Percentiles rank a stretch among this genome's conserved stretches.
Conservation (phyloP, 2,888 invertebrate species). For the Chloromyia formosa region DNA sequence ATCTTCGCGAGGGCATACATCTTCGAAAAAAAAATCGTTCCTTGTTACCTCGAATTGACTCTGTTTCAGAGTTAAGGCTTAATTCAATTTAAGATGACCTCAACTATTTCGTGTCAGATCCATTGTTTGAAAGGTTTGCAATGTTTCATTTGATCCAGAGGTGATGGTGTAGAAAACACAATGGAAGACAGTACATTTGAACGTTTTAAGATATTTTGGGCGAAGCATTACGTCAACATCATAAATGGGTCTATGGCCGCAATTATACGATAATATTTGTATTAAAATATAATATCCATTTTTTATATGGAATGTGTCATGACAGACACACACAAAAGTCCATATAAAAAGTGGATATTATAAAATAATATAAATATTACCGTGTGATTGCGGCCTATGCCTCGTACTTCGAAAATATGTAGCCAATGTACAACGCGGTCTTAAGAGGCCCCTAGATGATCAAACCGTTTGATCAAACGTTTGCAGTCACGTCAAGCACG, state of each 20-base stretch:
- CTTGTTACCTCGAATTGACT: constrained; percentile 10
- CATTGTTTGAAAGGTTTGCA: constrained; percentile 40
- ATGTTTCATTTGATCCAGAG: constrained; percentile 40
- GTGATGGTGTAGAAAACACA: constrained; percentile 31
- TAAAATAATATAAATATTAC: too few relatives aligned
- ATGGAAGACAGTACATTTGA: background rate
- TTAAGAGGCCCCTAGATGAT: too few relatives aligned
- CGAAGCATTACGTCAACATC: constrained; percentile 1
- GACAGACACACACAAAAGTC: too few relatives aligned
- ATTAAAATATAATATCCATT: too few relatives aligned
- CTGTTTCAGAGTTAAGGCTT: constrained; percentile 36
- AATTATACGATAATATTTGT: too few relatives aligned
- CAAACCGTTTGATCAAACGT: too few relatives aligned
- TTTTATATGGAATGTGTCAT: too few relatives aligned
- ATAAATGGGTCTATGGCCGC: background rate
- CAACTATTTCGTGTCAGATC: constrained; percentile 33
- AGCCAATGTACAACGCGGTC: too few relatives aligned
- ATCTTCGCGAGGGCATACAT: constrained; percentile 41
- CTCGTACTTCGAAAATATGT: too few relatives aligned
- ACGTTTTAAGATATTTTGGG: background rate
- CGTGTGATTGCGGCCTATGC: too few relatives aligned
- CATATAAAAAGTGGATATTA: too few relatives aligned
- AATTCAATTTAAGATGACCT: constrained; percentile 40
- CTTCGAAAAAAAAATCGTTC: constrained; percentile 33
- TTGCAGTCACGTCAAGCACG: too few relatives aligned